phyloP scores from a whole-genome alignment of 2,797 vertebrate species.

The Myotis planiceps region DNA sequence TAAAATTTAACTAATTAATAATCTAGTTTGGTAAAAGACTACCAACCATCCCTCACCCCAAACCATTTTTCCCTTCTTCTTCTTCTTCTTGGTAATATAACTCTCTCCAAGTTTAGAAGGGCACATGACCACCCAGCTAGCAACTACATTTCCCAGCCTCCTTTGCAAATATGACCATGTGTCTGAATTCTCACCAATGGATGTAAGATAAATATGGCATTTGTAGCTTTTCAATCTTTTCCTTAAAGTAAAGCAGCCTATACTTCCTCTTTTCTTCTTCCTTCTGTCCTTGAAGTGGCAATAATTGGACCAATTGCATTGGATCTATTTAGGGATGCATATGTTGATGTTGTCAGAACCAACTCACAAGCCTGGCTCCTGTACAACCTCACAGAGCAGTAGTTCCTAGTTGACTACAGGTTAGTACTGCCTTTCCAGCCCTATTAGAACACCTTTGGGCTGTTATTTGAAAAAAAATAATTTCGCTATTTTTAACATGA shows the following conservation, averaged over 20 bases:
- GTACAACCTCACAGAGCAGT: not conserved
- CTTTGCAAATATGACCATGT: not conserved
- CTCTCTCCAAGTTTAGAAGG: not conserved
- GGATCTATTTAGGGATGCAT: not conserved
- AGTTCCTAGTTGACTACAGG: not conserved
- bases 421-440: not conserved
- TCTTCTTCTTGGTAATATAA: not conserved
- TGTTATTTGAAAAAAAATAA: not conserved
- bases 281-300: not conserved
- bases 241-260: not conserved
- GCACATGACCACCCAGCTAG: not conserved
- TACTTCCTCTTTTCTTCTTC: slow-evolving; percentile 2
- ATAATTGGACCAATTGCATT: not conserved
- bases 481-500: not conserved
- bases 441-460: not conserved
- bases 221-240: not conserved
- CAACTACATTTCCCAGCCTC: not conserved
- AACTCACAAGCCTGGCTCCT: not conserved
- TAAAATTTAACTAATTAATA: not conserved
- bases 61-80: not conserved
- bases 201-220: not conserved
- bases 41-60: not conserved
- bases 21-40: not conserved
- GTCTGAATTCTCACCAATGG: not conserved
- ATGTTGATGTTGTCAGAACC: not conserved